A percentile compares a stretch with the other conserved stretches of the same genome.
Conservation (phyloP, 2,797 vertebrate species). For the Ctenopoma kingsleyae region DNA sequence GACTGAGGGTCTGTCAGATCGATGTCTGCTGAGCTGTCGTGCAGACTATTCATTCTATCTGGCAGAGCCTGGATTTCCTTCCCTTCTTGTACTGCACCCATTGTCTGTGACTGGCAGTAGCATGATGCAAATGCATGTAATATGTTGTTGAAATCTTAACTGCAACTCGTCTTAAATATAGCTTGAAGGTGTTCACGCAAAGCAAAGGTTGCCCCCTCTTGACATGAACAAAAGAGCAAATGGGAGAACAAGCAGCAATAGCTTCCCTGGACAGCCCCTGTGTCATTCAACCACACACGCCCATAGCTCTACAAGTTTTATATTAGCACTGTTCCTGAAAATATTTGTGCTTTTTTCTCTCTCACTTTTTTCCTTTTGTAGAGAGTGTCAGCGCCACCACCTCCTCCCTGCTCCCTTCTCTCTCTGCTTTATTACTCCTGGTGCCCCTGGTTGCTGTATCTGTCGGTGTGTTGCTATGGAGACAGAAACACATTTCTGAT, state of each 20-base stretch:
- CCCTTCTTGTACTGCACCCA: conserved; percentile 37
- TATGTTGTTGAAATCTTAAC: conserved; percentile 45
- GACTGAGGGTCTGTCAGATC: conserved; percentile 58
- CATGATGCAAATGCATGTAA: conserved; percentile 79
- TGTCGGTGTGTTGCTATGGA: conserved; percentile 87
- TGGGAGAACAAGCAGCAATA: conserved; percentile 33
- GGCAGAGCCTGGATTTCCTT: conserved; percentile 52
- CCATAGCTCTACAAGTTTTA: conserved; percentile 39
- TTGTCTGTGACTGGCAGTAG: conserved; percentile 70
- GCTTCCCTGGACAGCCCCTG: conserved; percentile 11
- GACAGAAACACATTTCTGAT: conserved; percentile 81
- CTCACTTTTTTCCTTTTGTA: conserved; percentile 52
- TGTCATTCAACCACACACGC: conserved; percentile 23
- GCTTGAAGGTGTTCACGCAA: conserved; percentile 13
- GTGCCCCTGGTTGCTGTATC: conserved; percentile 81
- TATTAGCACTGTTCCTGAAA: conserved; percentile 48
- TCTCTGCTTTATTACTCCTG: conserved; percentile 84
- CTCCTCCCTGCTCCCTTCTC: conserved; percentile 62
- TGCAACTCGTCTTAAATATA: conserved; percentile 25
- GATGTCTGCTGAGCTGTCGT: conserved; percentile 47
- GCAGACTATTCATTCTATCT: conserved; percentile 44
- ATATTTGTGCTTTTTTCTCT: conserved; percentile 41
- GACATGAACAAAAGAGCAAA: conserved; percentile 36
- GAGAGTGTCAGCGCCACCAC: conserved; percentile 48
- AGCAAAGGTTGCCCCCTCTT: conserved; percentile 16